Evolutionary conservation across 2,113 vertebrate species (phyloP).

Genomic region (Oenanthe melanoleuca): DNA sequence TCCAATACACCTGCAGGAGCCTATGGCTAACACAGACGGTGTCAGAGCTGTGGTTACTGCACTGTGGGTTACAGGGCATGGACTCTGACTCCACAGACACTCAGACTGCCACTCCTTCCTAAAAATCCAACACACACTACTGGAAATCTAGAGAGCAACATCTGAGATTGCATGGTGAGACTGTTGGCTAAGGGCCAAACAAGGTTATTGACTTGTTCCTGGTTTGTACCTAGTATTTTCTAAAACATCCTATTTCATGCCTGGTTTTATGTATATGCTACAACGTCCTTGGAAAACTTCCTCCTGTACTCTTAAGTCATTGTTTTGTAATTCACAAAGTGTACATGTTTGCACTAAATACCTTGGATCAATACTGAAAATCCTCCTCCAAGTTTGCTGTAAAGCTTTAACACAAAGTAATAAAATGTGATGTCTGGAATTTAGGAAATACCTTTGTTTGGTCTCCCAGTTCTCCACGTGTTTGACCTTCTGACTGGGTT

Average conservation of each 20-base stretch:
- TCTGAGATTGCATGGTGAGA: not conserved
- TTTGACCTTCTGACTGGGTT: constrained; percentile 77
- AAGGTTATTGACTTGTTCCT: not conserved
- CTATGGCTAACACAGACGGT: fast-evolving
- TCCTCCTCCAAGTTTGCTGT: not conserved
- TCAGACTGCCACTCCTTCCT: not conserved
- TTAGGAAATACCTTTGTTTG: constrained; percentile 83
- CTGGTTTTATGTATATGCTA: not conserved
- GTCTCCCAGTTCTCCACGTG: constrained; percentile 81
- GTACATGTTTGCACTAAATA: not conserved
- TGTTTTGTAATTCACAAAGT: not conserved
- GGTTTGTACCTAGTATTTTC: not conserved
- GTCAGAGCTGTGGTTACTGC: not conserved
- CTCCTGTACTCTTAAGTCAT: not conserved
- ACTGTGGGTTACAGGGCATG: fast-evolving
- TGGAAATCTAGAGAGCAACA: not conserved
- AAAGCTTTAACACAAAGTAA: not conserved
- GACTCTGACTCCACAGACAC: not conserved
- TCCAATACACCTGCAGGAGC: not conserved
- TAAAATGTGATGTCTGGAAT: not conserved
- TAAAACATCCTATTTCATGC: not conserved
- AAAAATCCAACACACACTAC: not conserved
- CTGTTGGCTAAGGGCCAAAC: not conserved
- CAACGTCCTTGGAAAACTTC: not conserved
- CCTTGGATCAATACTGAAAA: not conserved